Evolutionary conservation across 2,113 vertebrate species (phyloP).

Genomic region (Fregetta grallaria): DNA sequence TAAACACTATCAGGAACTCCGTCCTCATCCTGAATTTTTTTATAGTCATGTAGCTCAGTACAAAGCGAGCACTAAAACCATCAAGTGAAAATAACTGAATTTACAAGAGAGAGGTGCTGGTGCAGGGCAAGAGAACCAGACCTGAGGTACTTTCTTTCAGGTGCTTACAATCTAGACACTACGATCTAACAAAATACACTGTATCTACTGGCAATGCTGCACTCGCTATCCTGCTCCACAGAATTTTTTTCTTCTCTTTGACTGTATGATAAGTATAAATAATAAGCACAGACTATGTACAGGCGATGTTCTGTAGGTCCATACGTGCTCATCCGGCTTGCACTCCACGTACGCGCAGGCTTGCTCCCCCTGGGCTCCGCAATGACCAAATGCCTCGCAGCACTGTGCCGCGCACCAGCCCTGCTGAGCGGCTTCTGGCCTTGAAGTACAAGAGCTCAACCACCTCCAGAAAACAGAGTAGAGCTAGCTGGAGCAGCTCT

Average conservation of each 20-base stretch:
- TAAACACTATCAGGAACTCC: not conserved
- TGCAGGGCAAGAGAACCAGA: not conserved
- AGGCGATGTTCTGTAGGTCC: no score
- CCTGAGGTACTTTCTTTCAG: not conserved
- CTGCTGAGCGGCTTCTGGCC: not conserved
- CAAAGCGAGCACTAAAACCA: not conserved
- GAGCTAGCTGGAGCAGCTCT: not conserved
- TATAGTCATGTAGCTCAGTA: not conserved
- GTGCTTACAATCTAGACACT: not conserved
- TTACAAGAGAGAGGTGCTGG: not conserved
- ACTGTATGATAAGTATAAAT: not conserved
- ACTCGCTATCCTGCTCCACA: not conserved
- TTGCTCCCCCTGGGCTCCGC: not conserved
- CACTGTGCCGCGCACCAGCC: fast-evolving
- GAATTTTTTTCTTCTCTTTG: not conserved
- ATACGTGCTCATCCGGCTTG: fast-evolving
- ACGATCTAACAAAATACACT: not conserved
- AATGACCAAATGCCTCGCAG: fast-evolving
- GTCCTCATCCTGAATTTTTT: not conserved
- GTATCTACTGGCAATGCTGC: not conserved
- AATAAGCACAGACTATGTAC: fast-evolving
- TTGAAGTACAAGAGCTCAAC: not conserved
- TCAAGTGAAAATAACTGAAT: not conserved
- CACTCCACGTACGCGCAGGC: fast-evolving
- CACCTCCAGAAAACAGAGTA: not conserved